These are phyloP conservation scores for Venturia canescens DNA, from an alignment of 1,140 invertebrate species.

Conservation along the genomic window DNA sequence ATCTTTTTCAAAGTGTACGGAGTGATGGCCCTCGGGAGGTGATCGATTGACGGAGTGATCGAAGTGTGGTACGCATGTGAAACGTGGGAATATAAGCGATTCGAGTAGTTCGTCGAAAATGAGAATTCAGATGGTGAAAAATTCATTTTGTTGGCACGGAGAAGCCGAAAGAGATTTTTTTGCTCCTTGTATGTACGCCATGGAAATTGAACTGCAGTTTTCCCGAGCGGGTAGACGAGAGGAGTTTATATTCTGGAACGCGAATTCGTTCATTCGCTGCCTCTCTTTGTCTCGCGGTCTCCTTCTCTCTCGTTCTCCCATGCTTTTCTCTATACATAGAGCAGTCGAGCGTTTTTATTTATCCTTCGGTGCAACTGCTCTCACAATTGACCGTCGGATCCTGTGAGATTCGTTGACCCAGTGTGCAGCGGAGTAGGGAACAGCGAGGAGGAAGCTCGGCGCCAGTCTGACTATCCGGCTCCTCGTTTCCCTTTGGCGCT, in stretches of 20 bases:
- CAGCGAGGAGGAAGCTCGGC: constrained; percentile 32
- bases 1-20: background rate
- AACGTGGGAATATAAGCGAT: background rate
- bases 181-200: background rate
- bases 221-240: constrained; percentile 19
- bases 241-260: constrained; percentile 28
- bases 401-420: constrained; percentile 37
- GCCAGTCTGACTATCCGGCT: constrained; percentile 41
- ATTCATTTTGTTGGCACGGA: background rate
- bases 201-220: constrained; percentile 34
- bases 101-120: background rate
- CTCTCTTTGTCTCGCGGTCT: background rate
- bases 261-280: constrained; percentile 6
- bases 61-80: background rate
- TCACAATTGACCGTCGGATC: constrained; percentile 38
- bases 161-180: constrained; percentile 3
- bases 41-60: background rate
- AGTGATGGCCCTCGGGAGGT: background rate
- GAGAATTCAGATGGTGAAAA: constrained; percentile 14
- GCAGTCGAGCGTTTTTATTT: background rate
- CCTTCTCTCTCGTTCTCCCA: background rate
- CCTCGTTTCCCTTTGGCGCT: constrained; percentile 32
- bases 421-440: background rate
- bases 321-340: background rate
- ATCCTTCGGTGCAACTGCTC: constrained; percentile 9